These are phyloP conservation scores for Rosalia funebris DNA, from an alignment of 2,888 invertebrate genomes.

Conservation along the genomic window DNA sequence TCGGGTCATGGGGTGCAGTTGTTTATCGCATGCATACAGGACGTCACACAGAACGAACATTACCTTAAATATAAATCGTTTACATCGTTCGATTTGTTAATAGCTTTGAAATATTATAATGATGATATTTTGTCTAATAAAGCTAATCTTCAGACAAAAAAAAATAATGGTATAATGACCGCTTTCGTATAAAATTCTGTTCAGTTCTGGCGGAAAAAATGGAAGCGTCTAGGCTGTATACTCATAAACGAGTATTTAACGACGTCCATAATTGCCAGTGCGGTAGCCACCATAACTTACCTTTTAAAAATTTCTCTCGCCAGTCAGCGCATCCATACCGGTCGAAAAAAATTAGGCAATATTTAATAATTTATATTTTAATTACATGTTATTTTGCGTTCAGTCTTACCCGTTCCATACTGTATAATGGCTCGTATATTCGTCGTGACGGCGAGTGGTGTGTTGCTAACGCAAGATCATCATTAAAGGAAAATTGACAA, in stretches of 20 bases:
- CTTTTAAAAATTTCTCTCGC: background rate
- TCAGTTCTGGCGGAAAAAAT: too few species aligned
- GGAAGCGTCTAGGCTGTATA: background rate
- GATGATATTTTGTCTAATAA: too few species aligned
- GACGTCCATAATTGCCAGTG: background rate
- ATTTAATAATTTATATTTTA: constrained; percentile 23
- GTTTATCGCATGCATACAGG: too few species aligned
- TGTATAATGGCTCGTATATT: constrained; percentile 16
- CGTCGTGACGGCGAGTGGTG: constrained; percentile 24
- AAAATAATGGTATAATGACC: too few species aligned
- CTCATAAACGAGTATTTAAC: background rate
- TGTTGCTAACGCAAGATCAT: constrained; percentile 28
- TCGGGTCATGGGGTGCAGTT: background rate
- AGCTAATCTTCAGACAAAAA: too few species aligned
- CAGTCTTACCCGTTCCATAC: constrained; percentile 15
- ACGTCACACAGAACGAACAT: too few species aligned
- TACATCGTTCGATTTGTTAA: too few species aligned
- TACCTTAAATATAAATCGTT: too few species aligned
- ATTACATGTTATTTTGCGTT: constrained; percentile 18
- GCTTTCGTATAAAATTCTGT: too few species aligned
- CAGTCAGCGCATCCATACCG: background rate
- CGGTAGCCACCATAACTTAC: background rate
- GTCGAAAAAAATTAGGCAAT: constrained; percentile 13
- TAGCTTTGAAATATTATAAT: too few species aligned
- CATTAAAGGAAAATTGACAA: constrained; percentile 26